Base-by-base conservation (phyloP, 2,797 vertebrate genomes). In the Oreochromis grahami region DNA sequence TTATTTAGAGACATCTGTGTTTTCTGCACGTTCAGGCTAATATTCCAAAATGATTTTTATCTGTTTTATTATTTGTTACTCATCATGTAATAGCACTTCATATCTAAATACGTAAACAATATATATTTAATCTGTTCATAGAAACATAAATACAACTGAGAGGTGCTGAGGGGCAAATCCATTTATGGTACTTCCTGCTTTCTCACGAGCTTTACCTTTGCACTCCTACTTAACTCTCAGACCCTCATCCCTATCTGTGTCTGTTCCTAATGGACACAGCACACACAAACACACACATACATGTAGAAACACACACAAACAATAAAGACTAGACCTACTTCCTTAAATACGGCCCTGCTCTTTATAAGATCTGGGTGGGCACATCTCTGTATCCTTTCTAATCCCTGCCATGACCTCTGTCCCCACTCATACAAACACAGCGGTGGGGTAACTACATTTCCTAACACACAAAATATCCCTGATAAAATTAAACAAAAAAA, bases 291-390 rank as follows among this genome's bases (percentile, higher is more conserved):
- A 38, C n/a, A 68, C 38, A 38, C 76, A 34, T 10, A 76, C 70
- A 50, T 24, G 70, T 52, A 76, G 72, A 83, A 65, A 80, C 41
- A 79, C 34, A 65, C 76, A 82, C 41, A 83, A 26, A 52, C 43
- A 10, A n/a, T 56, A 43, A 21, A 60, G 45, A 78, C 74, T 9
- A 19, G 63, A 79, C 58, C 74, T 78, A 2, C 53, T 76, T 85
- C 56, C 52, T 77, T 86, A 50, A 85, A 86, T 76, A 80, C 77
- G 63, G 77, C 48, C 10, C 55, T 87, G 53, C 41, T 89, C 79
- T 87, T 80, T 68, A 8, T 68, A 88, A 82, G 43, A 48, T 70
- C 81, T 87, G 87, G 90, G 89, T 92, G 92, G 92, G 86, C 91
- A 92, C 83, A 88, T 92, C 83, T 81, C 76, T 90, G 84, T 76